Evolutionary conservation across 2,888 invertebrate genomes (phyloP).

Genomic region (Andrena chrysosceles): DNA sequence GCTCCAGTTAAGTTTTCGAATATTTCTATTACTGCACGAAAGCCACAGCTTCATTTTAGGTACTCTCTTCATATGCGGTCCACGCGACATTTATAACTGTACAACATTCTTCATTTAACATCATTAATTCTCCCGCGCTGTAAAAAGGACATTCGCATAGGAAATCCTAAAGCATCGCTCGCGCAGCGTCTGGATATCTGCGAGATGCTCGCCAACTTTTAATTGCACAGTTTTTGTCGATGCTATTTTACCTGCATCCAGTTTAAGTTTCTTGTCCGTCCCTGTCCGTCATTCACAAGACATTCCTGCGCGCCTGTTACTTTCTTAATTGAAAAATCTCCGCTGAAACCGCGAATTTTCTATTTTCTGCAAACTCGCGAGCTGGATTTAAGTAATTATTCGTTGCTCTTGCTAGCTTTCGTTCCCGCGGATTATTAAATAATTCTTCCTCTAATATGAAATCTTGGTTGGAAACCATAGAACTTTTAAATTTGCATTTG

Average conservation of each 20-base stretch:
- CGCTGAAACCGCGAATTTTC: not conserved
- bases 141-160: not conserved
- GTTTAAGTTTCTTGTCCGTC: not conserved
- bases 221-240: conserved; percentile 7
- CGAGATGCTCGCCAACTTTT: conserved; percentile 10
- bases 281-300: not conserved
- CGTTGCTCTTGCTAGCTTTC: not conserved
- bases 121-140: not conserved
- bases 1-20: too few species aligned
- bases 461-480: too few species aligned
- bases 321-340: conserved; percentile 11
- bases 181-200: not conserved
- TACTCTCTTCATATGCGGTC: not conserved
- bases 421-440: conserved; percentile 8
- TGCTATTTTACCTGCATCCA: not conserved
- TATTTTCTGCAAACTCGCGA: not conserved
- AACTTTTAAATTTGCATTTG: too few species aligned
- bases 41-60: not conserved
- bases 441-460: not conserved
- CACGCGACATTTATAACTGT: not conserved
- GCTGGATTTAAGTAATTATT: conserved; percentile 7
- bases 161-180: not conserved
- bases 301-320: not conserved
- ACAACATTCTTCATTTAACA: not conserved
- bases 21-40: not conserved